Conservation (phyloP, 1,140 invertebrate genomes). For the Eumaeus atala region DNA sequence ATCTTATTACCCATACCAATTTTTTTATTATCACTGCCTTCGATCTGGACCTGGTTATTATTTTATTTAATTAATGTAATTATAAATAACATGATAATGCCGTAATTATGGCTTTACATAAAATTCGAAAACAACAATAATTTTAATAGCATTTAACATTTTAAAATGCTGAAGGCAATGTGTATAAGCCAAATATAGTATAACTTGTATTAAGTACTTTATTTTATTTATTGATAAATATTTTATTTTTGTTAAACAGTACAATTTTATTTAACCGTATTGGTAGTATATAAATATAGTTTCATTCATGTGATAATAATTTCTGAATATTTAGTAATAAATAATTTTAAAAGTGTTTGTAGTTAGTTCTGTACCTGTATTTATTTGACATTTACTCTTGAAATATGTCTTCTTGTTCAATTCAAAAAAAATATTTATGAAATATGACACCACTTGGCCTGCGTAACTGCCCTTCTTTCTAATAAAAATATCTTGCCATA, state of each 20-base stretch:
- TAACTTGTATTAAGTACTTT: slow-evolving; percentile 1
- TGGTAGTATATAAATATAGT: slow-evolving; percentile 4
- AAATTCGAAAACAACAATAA: no score
- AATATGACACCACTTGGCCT: no score
- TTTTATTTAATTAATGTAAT: no score
- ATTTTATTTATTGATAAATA: background rate
- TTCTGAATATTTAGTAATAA: slow-evolving; percentile 5
- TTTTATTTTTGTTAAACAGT: background rate
- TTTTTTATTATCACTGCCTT: background rate
- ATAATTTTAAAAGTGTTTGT: background rate
- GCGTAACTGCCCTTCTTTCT: no score
- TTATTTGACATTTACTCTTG: background rate
- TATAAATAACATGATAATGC: no score
- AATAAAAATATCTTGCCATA: no score
- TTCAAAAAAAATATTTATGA: no score
- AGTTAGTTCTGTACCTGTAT: background rate
- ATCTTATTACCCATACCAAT: background rate
- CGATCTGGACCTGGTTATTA: no score
- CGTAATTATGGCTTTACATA: no score
- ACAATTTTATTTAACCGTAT: slow-evolving; percentile 3
- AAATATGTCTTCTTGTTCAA: no score
- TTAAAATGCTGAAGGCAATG: background rate
- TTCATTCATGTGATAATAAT: slow-evolving; percentile 2
- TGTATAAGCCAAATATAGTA: background rate
- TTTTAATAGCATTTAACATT: no score